These are phyloP conservation scores for Mormyrops attenuatus DNA, from an alignment of 2,797 vertebrate genomes.

Conservation along the genomic window DNA sequence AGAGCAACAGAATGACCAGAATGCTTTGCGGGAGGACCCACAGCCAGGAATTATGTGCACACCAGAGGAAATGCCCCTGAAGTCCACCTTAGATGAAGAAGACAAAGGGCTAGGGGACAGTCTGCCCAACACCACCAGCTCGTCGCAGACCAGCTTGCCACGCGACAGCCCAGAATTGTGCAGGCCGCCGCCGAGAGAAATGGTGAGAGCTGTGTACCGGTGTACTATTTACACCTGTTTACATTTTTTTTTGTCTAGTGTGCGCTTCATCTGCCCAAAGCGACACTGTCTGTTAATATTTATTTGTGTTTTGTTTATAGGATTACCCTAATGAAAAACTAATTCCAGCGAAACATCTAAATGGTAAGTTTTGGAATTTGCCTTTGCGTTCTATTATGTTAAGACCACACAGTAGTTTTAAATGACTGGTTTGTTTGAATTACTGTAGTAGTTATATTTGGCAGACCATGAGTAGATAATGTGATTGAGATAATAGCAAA, in stretches of 20 bases:
- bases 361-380: neutral
- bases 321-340: neutral
- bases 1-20: constrained; percentile 61
- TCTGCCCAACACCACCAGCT: constrained; percentile 71
- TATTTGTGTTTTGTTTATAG: neutral
- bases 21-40: constrained; percentile 56
- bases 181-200: constrained; percentile 38
- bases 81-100: constrained; percentile 64
- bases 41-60: constrained; percentile 59
- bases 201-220: constrained; percentile 41
- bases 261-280: neutral
- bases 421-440: neutral
- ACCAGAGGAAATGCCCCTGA: constrained; percentile 65
- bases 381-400: neutral
- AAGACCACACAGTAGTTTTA: neutral
- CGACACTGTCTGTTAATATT: neutral
- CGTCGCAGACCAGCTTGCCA: constrained; percentile 68
- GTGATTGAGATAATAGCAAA: neutral
- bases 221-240: neutral
- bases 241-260: neutral
- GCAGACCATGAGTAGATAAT: neutral
- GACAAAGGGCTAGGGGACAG: constrained; percentile 71
- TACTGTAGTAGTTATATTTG: neutral
- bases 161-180: constrained; percentile 51
- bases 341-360: neutral